Evolutionary conservation across 2,113 vertebrate genomes (phyloP), one percentile per base, ranked within the genome.

Genomic region (Arenaria interpres): DNA sequence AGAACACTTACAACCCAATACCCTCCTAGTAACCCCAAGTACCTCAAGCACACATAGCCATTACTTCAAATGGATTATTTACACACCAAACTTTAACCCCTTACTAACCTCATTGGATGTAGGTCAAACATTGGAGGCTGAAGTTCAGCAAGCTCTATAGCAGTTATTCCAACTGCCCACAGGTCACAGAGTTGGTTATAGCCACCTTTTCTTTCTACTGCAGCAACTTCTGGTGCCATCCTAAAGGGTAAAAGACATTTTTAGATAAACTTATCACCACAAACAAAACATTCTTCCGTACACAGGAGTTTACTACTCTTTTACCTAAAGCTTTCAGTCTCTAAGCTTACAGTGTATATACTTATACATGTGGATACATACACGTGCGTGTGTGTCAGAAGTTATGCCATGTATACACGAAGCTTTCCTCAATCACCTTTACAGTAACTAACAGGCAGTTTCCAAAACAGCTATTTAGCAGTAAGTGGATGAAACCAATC

Each of bases 181-280:
- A 99, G 99, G 71, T 99, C 99, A 98, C 99, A 99, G 51, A 99
- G 98, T 50, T 99, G 99, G 96, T 99, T 99, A 96, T 99, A 99
- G 23, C 99, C 99, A 35, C 99, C 99, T 98, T 99, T 99, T 94
- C 99, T 98, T 96, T 99, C 99, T n/a, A 99, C 99, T 14, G 99
- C 99, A 56, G 99, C 99, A 9, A 99, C 99, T 97, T 99, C 99
- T 50, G 99, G 99, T 15, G 99, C 99, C 99, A 99, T 99, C 99
- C 99, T 99, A 64, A 91, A 97, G 1, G 6, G 41, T n/a, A 83
- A 48, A 71, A 60, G 9, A 48, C 5, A 27, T 27, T 87, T 72
- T 89, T 12, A 81, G 53, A 39, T 51, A 35, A 69, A 39, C 33
- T 32, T 77, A 39, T 84, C 4, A 1, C 10, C 45, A 76, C 9